Evolutionary conservation across 64 coral and sea anemone genomes (phyloP), one percentile per base, ranked within the genome.

Genomic region (Montipora capricornis): DNA sequence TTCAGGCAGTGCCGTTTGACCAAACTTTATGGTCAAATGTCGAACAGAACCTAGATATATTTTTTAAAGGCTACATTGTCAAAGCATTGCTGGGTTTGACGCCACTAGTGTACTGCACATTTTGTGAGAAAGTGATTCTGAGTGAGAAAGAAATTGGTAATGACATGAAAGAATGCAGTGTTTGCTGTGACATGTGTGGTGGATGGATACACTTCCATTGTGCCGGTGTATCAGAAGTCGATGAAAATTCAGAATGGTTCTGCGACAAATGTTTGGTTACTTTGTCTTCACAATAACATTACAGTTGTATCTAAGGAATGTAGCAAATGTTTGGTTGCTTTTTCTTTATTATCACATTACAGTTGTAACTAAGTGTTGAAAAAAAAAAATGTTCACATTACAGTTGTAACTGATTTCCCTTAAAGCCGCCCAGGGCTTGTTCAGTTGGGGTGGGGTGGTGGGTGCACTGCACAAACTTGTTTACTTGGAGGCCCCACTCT

Each of bases 41-140:
- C 4, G 77, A 80, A 80, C 26, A 19, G 15, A 81, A 81, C 79
- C 48, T 50, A 57, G 79, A 81, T 53, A 81, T 81, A 52, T 81
- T 8, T 29, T 81, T 81, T 81, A 52, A 53, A 60, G 79, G 48
- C 7, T 81, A 81, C 79, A 81, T 81, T 80, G 26, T 53, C 2
- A 79, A 79, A 17, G 77, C n/a, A 49, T 79, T 80, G 61, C 61
- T 19, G 61, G 61, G 61, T 66, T 66, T 66, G 61, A 66, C 61
- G 19, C 61, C 61, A 19, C 61, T 19, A 66, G 61, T 66, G 61
- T 66, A 66, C 61, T 66, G 11, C 61, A 66, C 61, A 66, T 66
- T 66, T 19, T 66, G 61, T 66, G 61, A 66, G 61, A 66, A 66
- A 66, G 61, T 66, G 61, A 66, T 12, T 66, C 61, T 66, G 9